phyloP scores from a whole-genome alignment of 2,113 vertebrate species.

The Felis catus region DNA sequence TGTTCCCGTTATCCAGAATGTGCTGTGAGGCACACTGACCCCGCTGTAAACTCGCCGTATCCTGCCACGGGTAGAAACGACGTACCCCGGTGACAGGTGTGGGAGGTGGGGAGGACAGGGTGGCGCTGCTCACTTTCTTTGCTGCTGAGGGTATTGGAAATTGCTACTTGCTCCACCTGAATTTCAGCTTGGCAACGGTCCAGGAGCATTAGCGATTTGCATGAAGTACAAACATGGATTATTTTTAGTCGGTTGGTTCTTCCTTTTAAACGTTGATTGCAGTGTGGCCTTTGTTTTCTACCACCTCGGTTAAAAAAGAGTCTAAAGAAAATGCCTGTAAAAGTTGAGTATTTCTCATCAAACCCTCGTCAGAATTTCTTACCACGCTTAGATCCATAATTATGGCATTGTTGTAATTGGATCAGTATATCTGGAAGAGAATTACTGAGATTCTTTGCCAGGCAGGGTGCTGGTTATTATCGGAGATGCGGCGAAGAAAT shows the following conservation, averaged over 20 bases:
- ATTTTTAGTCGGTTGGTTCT: neutral
- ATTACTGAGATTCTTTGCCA: neutral
- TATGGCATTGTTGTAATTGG: neutral
- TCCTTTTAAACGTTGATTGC: neutral
- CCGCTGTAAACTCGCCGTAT: slow-evolving; percentile 70
- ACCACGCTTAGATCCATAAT: neutral
- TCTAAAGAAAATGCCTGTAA: neutral
- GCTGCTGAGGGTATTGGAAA: slow-evolving; percentile 71
- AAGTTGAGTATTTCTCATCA: neutral
- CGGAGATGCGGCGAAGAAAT: neutral
- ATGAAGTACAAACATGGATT: slow-evolving; percentile 53
- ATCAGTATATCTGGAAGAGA: neutral
- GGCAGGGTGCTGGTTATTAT: neutral
- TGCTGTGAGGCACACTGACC: slow-evolving; percentile 71
- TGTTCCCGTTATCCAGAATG: slow-evolving; percentile 62
- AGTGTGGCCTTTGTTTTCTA: neutral
- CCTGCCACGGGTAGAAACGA: slow-evolving; percentile 68
- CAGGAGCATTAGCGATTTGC: slow-evolving; percentile 64
- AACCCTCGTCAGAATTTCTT: neutral
- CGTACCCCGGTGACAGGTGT: slow-evolving; percentile 70
- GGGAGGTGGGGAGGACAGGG: slow-evolving; percentile 54
- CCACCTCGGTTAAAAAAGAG: neutral
- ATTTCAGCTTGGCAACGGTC: slow-evolving; percentile 70
- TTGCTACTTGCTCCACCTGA: slow-evolving; percentile 75
- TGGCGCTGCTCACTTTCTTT: slow-evolving; percentile 66